Percentiles rank a stretch among this genome's conserved stretches.
Evolutionary conservation across 2,113 vertebrate species (phyloP).

Genomic region (Ia io): DNA sequence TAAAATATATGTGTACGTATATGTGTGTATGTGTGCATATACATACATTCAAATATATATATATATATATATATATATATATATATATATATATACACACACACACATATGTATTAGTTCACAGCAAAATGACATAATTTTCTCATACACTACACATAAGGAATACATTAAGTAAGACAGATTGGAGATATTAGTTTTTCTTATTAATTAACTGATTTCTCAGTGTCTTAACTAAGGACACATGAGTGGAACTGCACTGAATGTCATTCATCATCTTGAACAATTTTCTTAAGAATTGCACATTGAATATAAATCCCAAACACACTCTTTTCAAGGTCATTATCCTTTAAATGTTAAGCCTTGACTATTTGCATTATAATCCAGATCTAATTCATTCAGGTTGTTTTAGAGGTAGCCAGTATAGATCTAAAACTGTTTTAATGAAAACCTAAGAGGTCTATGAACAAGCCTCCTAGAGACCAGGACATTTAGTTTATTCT

Average conservation of each 20-base stretch:
- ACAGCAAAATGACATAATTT: neutral
- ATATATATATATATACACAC: too few species aligned
- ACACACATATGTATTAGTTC: neutral
- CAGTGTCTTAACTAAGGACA: conserved; percentile 23
- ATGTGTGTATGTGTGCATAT: neutral
- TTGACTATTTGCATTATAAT: neutral
- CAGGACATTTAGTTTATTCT: conserved; percentile 6
- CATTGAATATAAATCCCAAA: neutral
- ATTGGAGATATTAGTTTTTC: neutral
- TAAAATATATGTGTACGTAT: neutral
- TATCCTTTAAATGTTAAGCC: neutral
- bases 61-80: neutral
- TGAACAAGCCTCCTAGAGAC: neutral
- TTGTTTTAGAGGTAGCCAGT: neutral
- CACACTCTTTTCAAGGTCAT: neutral
- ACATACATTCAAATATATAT: neutral
- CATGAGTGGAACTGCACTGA: neutral
- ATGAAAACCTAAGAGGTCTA: neutral
- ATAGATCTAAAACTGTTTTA: neutral
- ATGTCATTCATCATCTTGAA: conserved; percentile 26
- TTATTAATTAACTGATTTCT: conserved; percentile 7
- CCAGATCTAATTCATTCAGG: neutral
- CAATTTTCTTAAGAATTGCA: conserved; percentile 24
- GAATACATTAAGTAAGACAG: neutral
- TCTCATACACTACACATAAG: neutral